Evolutionary conservation across 2,888 invertebrate species (phyloP), one percentile per base, ranked within the genome.

Genomic region (Pseudococcus viburni): DNA sequence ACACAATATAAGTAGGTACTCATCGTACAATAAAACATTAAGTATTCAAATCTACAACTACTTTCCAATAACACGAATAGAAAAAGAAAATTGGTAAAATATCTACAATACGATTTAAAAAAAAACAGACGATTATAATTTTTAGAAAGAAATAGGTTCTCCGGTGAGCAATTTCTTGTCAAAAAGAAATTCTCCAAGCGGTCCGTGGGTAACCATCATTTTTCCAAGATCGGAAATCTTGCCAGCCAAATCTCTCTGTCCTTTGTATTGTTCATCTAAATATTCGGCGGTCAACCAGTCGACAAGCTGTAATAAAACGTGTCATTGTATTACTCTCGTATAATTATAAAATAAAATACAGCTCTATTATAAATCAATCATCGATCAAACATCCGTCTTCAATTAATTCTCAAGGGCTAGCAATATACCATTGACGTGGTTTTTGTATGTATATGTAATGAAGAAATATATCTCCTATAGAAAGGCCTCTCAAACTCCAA

Each of bases 251-350:
- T 96, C 95, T 89, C 96, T 94, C 91, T 97, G 95, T 55, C 97
- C 96, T 91, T 95, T 94, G 93, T 97, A 95, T 92, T 98, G 97
- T 91, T 98, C 97, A 89, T 96, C 96, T 90, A 96, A 92, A 92
- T 95, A 96, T 89, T 94, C 95, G 17, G 93, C 94, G 90, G 95
- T 95, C 90, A 96, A 92, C 91, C 95, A 95, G 91, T 96, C 96
- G 59, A 95, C 95, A 91, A 96, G 92, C 96, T 96, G 91, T 59
- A 92, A 92, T 85, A 89, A 89, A 89, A 89, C 51, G 8, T 64
- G 22, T 22, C 22, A 64, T 64, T 64, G 19, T 64, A 64, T 8
- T 64, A 64, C 22, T n/a, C 17, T 1, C 8, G 64, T 22, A 64
- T 22, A 8, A 46, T 15, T 4, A 83, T 46, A 42, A 22, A 11